Evolutionary conservation across 92 coral and sea anemone genomes (phyloP).

Genomic region (Blastomussa wellsi): DNA sequence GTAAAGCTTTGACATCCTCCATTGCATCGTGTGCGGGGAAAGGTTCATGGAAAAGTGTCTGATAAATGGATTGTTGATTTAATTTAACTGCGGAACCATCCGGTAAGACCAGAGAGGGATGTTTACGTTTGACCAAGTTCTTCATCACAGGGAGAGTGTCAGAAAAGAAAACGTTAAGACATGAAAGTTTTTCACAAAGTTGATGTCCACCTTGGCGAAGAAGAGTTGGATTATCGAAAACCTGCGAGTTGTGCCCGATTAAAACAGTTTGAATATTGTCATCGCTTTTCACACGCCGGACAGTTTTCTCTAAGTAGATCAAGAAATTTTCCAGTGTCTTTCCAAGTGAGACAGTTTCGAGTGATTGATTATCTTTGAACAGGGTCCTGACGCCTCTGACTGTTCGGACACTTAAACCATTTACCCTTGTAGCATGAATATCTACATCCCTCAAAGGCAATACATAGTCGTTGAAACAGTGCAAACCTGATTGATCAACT

Average conservation of each 20-base stretch:
- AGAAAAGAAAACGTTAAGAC: constrained; percentile 36
- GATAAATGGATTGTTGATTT: constrained; percentile 51
- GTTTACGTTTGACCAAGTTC: constrained; percentile 39
- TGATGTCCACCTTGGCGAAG: constrained; percentile 47
- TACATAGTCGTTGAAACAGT: too few species aligned
- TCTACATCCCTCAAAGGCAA: too few species aligned
- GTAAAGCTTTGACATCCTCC: constrained; percentile 50
- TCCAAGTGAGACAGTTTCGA: constrained; percentile 2
- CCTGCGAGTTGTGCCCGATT: constrained; percentile 57
- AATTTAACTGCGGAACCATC: constrained; percentile 39
- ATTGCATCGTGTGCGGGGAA: constrained; percentile 69
- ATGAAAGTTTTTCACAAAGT: constrained; percentile 12
- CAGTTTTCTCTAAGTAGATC: constrained; percentile 39
- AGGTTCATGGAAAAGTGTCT: constrained; percentile 44
- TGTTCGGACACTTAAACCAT: too few species aligned
- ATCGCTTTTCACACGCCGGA: constrained; percentile 20
- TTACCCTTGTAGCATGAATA: too few species aligned
- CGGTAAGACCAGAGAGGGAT: constrained; percentile 32
- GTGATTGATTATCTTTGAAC: too few species aligned
- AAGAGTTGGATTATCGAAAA: too few species aligned
- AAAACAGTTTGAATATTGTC: constrained; percentile 42
- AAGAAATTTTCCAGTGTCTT: constrained; percentile 43
- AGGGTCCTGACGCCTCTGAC: too few species aligned
- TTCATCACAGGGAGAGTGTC: constrained; percentile 54
- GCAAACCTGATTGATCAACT: too few species aligned